Evolutionary conservation across 2,797 vertebrate species (phyloP).

Genomic region (Oryzias sinensis): DNA sequence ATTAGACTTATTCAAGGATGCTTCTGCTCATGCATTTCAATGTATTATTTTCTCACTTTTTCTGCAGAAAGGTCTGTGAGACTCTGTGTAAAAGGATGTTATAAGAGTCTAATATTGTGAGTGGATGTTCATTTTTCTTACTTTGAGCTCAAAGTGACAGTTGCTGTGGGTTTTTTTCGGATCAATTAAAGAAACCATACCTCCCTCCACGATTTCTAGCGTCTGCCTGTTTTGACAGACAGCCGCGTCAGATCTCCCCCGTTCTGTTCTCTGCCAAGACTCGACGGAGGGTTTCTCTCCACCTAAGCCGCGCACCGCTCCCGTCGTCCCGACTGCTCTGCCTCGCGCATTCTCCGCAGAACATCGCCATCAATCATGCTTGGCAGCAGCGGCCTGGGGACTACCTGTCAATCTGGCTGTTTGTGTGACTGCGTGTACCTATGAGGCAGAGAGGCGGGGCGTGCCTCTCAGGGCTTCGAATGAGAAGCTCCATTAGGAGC

Average conservation of each 20-base stretch:
- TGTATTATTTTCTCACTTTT: conserved; percentile 7
- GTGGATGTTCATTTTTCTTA: conserved; percentile 43
- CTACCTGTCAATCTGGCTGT: conserved; percentile 68
- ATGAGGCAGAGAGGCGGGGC: conserved; percentile 33
- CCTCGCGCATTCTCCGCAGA: conserved; percentile 67
- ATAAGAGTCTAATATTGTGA: conserved; percentile 22
- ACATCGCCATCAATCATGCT: conserved; percentile 74
- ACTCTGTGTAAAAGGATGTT: conserved; percentile 17
- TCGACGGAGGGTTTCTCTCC: conserved; percentile 63
- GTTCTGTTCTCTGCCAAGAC: conserved; percentile 59
- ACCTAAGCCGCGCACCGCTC: conserved; percentile 63
- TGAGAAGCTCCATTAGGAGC: conserved; percentile 63
- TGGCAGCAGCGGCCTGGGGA: conserved; percentile 67
- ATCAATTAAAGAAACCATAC: conserved; percentile 49
- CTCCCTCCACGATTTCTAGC: conserved; percentile 8
- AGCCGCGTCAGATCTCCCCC: conserved; percentile 53
- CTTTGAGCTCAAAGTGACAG: conserved; percentile 33
- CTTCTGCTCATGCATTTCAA: conserved; percentile 14
- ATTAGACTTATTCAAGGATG: conserved; percentile 6
- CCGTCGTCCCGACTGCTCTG: conserved; percentile 58
- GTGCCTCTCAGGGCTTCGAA: conserved; percentile 59
- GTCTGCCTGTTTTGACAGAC: conserved; percentile 64
- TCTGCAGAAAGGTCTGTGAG: conserved; percentile 3
- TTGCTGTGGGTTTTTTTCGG: conserved; percentile 37
- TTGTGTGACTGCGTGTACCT: conserved; percentile 44